These are phyloP conservation scores for Mustelus asterias DNA, from an alignment of 2,113 vertebrate genomes.

Conservation along the genomic window DNA sequence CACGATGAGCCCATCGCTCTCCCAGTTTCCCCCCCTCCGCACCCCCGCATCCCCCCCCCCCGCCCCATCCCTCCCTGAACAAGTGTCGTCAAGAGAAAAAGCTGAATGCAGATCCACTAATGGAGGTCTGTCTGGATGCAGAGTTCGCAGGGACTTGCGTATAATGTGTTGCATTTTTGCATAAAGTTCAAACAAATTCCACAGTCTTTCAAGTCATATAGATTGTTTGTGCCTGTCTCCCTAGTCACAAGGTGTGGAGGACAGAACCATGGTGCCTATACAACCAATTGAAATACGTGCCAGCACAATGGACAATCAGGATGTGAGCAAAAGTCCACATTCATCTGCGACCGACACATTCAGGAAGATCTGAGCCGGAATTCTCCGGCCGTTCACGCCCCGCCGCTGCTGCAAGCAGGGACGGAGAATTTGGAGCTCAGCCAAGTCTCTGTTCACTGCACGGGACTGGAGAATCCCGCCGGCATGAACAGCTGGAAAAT, in stretches of 20 bases:
- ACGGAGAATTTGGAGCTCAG: too few relatives aligned
- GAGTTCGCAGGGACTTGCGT: neutral
- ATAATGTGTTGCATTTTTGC: neutral
- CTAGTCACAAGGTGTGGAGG: neutral
- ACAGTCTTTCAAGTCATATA: neutral
- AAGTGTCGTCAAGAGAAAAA: neutral
- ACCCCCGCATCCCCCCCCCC: neutral
- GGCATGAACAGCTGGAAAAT: too few relatives aligned
- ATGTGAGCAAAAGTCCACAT: neutral
- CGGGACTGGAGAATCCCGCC: too few relatives aligned
- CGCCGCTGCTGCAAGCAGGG: too few relatives aligned
- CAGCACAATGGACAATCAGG: neutral
- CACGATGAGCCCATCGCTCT: neutral
- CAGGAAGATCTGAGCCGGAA: neutral
- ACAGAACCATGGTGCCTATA: neutral
- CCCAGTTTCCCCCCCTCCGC: too few relatives aligned
- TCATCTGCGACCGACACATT: neutral
- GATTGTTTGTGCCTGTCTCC: neutral
- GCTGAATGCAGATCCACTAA: too few relatives aligned
- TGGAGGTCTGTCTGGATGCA: neutral
- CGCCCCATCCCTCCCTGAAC: neutral
- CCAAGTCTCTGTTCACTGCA: too few relatives aligned
- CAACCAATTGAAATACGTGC: neutral
- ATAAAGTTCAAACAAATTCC: neutral
- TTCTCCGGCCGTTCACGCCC: too few relatives aligned